Percentiles rank a stretch among this genome's conserved stretches.
Conservation (phyloP, 2,113 vertebrate species). For the Leptobrachium ailaonicum region DNA sequence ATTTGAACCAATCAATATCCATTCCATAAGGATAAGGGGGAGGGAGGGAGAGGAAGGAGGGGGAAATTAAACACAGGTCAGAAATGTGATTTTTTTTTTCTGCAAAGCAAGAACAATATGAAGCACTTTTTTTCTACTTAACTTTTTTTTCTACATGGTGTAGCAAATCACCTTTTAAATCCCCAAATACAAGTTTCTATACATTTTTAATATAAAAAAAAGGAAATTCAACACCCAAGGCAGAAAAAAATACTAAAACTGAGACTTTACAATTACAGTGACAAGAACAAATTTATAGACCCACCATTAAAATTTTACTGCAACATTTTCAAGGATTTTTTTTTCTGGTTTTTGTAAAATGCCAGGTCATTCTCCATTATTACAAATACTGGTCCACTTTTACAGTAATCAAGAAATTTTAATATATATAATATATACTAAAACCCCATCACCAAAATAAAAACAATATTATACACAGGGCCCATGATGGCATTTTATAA, state of each 20-base stretch:
- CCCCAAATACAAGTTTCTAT: constrained; percentile 85
- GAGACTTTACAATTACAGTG: constrained; percentile 98
- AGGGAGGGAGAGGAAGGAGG: constrained; percentile 25
- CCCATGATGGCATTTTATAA: constrained; percentile 91
- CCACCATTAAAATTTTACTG: constrained; percentile 96
- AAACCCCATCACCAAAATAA: constrained; percentile 96
- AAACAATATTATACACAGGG: constrained; percentile 83
- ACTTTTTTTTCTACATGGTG: constrained; percentile 77
- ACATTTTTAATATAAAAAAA: constrained; percentile 80
- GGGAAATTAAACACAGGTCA: constrained; percentile 87
- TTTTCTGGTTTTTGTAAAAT: constrained; percentile 92
- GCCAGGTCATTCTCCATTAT: constrained; percentile 98
- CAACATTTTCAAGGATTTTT: constrained; percentile 88
- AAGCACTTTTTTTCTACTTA: constrained; percentile 80
- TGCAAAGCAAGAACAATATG: constrained; percentile 86
- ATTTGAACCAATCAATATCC: constrained; percentile 93
- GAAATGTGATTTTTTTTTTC: constrained; percentile 79
- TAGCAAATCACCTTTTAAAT: constrained; percentile 81
- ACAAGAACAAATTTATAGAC: constrained; percentile 97
- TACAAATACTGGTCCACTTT: constrained; percentile 99
- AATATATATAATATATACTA: constrained; percentile 98
- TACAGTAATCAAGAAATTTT: constrained; percentile 99
- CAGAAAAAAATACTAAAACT: constrained; percentile 97
- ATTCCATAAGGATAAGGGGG: constrained; percentile 73
- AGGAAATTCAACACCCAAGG: constrained; percentile 94